phyloP scores from a whole-genome alignment of 64 coral and sea anemone species.

The Stylophora pistillata region DNA sequence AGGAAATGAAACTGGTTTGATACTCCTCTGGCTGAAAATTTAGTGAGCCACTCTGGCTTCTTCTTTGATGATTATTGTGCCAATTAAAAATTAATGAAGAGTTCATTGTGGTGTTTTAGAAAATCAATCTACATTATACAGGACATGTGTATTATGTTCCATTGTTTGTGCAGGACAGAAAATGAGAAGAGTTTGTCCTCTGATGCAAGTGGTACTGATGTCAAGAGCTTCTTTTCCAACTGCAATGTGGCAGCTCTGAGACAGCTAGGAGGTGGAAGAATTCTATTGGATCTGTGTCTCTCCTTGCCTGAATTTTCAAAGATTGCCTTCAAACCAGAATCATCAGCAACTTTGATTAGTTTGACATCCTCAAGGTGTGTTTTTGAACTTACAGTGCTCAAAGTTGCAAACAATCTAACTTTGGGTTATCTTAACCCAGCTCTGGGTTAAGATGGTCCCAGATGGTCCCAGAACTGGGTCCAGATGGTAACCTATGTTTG shows the following conservation, averaged over 20 bases:
- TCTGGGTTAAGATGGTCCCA: too few relatives aligned
- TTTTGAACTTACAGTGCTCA: not conserved
- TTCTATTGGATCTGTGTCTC: constrained; percentile 67
- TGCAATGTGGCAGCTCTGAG: constrained; percentile 75
- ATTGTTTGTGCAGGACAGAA: not conserved
- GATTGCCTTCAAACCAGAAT: constrained; percentile 43
- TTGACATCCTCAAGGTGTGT: constrained; percentile 57
- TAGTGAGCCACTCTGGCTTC: too few relatives aligned
- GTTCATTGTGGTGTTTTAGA: too few relatives aligned
- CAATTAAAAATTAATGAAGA: too few relatives aligned
- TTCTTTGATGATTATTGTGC: too few relatives aligned
- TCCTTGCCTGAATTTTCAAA: constrained; percentile 73
- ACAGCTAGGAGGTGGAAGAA: constrained; percentile 71
- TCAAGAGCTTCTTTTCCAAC: constrained; percentile 81
- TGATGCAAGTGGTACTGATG: constrained; percentile 44
- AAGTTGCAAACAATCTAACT: too few relatives aligned
- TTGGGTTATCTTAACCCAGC: too few relatives aligned
- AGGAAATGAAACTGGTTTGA: too few relatives aligned
- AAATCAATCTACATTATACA: too few relatives aligned
- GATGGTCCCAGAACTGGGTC: too few relatives aligned
- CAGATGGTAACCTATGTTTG: too few relatives aligned
- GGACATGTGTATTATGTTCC: not conserved
- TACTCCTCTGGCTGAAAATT: too few relatives aligned
- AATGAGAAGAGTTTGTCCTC: constrained; percentile 21
- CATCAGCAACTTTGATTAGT: constrained; percentile 3